A percentile compares a stretch with the other conserved stretches of the same genome.
phyloP scores from a whole-genome alignment of 2,113 vertebrate genomes.

The Ochotona princeps region DNA sequence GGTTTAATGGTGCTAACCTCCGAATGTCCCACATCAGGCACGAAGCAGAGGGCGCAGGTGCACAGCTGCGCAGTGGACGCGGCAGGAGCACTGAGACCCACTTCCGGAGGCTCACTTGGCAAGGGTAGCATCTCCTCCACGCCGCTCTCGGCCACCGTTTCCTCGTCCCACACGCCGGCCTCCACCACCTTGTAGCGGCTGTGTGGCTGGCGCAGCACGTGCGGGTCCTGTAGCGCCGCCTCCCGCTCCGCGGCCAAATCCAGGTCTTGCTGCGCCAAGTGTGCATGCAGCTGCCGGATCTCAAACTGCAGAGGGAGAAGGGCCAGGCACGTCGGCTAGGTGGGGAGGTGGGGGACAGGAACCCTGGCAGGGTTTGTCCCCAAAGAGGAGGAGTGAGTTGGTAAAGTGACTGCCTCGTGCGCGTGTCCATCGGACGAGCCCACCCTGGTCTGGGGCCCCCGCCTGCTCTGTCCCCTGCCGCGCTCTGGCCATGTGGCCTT shows the following conservation, averaged over 20 bases:
- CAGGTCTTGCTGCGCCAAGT: slow-evolving; percentile 98
- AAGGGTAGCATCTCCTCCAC: slow-evolving; percentile 87
- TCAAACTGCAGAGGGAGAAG: slow-evolving; percentile 90
- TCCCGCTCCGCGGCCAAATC: slow-evolving; percentile 96
- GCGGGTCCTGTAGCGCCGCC: slow-evolving; percentile 94
- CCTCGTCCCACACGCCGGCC: slow-evolving; percentile 88
- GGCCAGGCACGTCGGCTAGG: accelerated
- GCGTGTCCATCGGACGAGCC: too few species aligned
- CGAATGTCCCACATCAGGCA: too few species aligned
- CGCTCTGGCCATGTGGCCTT: not conserved
- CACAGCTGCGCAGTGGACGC: too few species aligned
- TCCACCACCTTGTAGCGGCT: slow-evolving; percentile 94
- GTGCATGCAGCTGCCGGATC: slow-evolving; percentile 97
- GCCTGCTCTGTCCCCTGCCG: too few species aligned
- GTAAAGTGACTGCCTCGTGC: too few species aligned
- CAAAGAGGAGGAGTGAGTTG: too few species aligned
- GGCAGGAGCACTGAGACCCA: too few species aligned
- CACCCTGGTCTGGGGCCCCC: too few species aligned
- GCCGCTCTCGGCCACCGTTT: slow-evolving; percentile 85
- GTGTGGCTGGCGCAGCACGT: slow-evolving; percentile 92
- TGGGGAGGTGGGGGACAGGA: accelerated
- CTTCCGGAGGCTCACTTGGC: slow-evolving; percentile 86
- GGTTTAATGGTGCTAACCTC: too few species aligned
- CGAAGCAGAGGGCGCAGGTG: too few species aligned
- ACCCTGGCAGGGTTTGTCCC: not conserved